Conservation (phyloP, 2,888 invertebrate genomes). For the Cynaeus angustus region DNA sequence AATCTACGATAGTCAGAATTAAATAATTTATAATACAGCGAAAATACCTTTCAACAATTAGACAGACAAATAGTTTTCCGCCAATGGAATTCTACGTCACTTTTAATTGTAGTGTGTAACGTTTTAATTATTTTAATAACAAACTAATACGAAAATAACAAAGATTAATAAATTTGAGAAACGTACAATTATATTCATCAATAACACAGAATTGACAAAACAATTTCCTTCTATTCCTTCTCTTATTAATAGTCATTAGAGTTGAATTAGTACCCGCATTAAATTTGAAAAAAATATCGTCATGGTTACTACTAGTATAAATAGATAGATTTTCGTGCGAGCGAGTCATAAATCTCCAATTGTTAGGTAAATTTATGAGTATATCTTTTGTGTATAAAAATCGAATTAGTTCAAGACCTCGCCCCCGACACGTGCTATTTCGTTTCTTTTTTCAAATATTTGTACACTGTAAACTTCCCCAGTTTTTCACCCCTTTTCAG, state of each 20-base stretch:
- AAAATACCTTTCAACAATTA: background rate
- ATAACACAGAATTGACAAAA: background rate
- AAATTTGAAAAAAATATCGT: background rate
- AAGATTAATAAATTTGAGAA: background rate
- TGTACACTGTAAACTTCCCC: too few relatives aligned
- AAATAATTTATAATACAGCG: background rate
- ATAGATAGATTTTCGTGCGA: background rate
- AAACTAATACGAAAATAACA: background rate
- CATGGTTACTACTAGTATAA: background rate
- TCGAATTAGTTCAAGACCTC: too few relatives aligned
- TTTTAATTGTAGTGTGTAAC: background rate
- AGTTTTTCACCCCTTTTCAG: background rate
- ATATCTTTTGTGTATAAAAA: too few relatives aligned
- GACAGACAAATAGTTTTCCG: background rate
- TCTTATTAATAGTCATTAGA: background rate
- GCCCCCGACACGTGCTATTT: too few relatives aligned
- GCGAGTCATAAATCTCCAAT: background rate
- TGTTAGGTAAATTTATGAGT: too few relatives aligned
- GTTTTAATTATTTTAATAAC: constrained; percentile 2
- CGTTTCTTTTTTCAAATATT: too few relatives aligned
- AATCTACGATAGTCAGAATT: background rate
- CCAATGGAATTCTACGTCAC: background rate
- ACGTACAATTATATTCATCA: background rate
- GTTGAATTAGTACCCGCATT: background rate
- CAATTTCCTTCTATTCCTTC: background rate